phyloP scores from a whole-genome alignment of 2,888 invertebrate genomes.

The Embidobia sp. region DNA sequence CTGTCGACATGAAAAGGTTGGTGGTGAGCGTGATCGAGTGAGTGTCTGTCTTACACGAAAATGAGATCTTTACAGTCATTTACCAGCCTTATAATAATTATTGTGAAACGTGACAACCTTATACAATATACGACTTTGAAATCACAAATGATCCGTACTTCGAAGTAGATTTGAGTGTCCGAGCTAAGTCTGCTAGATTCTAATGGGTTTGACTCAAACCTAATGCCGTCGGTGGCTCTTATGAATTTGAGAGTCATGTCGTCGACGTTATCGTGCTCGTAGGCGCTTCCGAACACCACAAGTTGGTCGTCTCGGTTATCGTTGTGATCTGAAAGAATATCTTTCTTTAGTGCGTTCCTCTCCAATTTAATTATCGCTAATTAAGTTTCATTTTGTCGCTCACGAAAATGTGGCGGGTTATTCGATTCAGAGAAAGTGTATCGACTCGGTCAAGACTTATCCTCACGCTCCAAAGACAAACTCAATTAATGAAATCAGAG shows the following conservation, averaged over 20 bases:
- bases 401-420: no score
- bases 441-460: no score
- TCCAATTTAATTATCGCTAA: no score
- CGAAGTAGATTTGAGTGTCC: constrained; percentile 58
- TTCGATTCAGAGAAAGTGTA: no score
- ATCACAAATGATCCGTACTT: constrained; percentile 63
- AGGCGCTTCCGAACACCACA: constrained; percentile 75
- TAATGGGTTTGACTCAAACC: constrained; percentile 56
- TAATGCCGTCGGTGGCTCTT: constrained; percentile 41
- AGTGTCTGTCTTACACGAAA: constrained; percentile 16
- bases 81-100: constrained; percentile 64
- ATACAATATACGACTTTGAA: constrained; percentile 54
- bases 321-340: constrained; percentile 74
- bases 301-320: constrained; percentile 77
- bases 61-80: constrained; percentile 61
- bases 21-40: constrained; percentile 14
- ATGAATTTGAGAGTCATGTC: constrained; percentile 75
- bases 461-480: no score
- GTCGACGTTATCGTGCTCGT: constrained; percentile 73
- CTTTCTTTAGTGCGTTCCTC: no score
- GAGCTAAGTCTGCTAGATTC: constrained; percentile 46
- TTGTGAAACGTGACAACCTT: constrained; percentile 63
- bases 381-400: no score
- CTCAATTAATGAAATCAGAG: no score
- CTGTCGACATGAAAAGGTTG: constrained; percentile 53